Percentiles rank a stretch among this genome's conserved stretches.
phyloP scores from a whole-genome alignment of 2,113 vertebrate species.

The Alouatta palliata region DNA sequence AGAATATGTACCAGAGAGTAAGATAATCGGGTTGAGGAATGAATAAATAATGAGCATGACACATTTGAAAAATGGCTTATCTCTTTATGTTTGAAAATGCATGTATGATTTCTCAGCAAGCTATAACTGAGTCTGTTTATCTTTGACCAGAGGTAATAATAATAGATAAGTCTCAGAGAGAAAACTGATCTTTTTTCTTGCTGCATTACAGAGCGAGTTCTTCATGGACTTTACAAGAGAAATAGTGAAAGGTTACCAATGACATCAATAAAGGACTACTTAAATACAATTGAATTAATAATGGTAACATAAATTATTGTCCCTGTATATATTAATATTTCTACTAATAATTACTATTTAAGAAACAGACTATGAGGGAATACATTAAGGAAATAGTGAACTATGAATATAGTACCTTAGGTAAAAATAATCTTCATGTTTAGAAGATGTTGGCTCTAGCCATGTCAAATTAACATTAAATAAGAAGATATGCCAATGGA shows the following conservation, averaged over 20 bases:
- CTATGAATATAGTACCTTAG: neutral
- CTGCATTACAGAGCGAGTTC: neutral
- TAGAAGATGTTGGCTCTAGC: neutral
- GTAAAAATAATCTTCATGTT: conserved; percentile 7
- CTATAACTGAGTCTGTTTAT: neutral
- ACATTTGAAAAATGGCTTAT: neutral
- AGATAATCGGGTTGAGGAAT: neutral
- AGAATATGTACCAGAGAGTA: neutral
- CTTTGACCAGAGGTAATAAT: neutral
- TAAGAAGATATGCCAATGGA: neutral
- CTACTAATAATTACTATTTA: neutral
- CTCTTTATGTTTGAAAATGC: neutral
- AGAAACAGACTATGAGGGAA: neutral
- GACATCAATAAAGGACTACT: neutral
- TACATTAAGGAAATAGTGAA: neutral
- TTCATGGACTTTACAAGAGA: neutral
- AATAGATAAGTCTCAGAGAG: neutral
- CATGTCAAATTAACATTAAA: neutral
- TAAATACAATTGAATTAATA: neutral
- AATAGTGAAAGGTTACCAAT: neutral
- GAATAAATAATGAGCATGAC: neutral
- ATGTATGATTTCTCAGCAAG: neutral
- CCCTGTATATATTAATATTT: neutral
- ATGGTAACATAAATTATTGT: neutral
- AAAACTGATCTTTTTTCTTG: neutral